A percentile compares a stretch with the other conserved stretches of the same genome.
Conservation (phyloP, 2,888 invertebrate genomes). For the Drosophila affinis region DNA sequence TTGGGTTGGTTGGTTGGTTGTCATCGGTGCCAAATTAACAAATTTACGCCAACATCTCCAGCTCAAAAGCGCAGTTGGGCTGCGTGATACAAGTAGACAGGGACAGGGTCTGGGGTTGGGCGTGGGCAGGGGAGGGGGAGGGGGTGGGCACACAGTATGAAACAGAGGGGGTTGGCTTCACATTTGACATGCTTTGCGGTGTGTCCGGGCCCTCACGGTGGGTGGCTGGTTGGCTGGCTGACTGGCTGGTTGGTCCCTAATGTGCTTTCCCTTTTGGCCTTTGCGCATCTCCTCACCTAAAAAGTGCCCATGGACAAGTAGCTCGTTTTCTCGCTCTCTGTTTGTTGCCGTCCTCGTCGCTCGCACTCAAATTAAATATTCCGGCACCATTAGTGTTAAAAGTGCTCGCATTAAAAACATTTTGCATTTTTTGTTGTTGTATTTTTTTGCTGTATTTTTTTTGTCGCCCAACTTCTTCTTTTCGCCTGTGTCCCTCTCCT, state of each 20-base stretch:
- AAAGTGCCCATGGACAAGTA: slow-evolving; percentile 1
- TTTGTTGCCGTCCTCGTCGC: slow-evolving; percentile 23
- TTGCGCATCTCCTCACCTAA: slow-evolving; percentile 8
- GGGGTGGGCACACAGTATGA: not conserved
- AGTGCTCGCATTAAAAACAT: slow-evolving; percentile 81
- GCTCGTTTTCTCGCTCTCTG: not conserved
- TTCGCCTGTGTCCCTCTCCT: slow-evolving; percentile 10
- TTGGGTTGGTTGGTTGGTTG: slow-evolving; percentile 66
- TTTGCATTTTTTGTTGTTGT: slow-evolving; percentile 69
- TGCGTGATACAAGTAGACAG: slow-evolving; percentile 6
- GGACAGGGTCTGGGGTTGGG: not conserved
- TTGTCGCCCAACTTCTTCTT: not conserved
- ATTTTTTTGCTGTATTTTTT: not conserved
- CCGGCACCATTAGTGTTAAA: slow-evolving; percentile 83
- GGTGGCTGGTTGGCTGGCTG: slow-evolving; percentile 13
- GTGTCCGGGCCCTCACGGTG: slow-evolving; percentile 14
- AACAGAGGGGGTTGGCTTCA: slow-evolving; percentile 41
- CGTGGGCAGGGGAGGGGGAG: too few relatives aligned
- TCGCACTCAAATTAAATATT: slow-evolving; percentile 80
- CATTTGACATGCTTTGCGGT: slow-evolving; percentile 71
- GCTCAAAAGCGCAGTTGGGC: slow-evolving; percentile 50
- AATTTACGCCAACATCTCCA: slow-evolving; percentile 81
- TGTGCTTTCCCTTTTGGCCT: slow-evolving; percentile 30
- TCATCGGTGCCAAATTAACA: slow-evolving; percentile 82
- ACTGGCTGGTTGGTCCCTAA: slow-evolving; percentile 43